Base-by-base conservation (phyloP, 2,113 vertebrate genomes). In the Mesocricetus auratus region DNA sequence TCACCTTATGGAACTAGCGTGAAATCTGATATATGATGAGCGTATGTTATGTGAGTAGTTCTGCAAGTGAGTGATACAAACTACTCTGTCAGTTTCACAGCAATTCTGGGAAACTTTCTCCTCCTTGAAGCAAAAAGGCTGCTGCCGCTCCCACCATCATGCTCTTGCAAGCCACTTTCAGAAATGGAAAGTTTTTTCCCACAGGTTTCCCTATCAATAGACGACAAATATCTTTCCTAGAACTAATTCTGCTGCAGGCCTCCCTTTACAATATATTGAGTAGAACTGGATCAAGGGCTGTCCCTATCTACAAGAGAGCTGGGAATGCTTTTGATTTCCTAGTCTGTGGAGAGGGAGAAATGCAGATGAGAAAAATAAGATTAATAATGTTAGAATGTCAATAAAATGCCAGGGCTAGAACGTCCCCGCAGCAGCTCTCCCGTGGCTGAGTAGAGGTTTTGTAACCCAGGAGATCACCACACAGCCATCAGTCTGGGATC, bases 231-330 rank as follows among this genome's bases (percentile, higher is more conserved):
- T 1, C 3, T 96, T 42, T 85, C 26, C 45, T 81, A 71, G 12
- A 92, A 81, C 68, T 19, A 68, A 31, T n/a, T 50, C 45, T 75
- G 24, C 11, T 62, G 31, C 3, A 42, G 60, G 56, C 45, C 74
- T 90, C 16, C 19, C 36, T 96, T 93, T 79, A 92, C 21, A 93
- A 75, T 92, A 75, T 90, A 85, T 69, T 88, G 81, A 74, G 42
- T 90, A 81, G 68, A 93, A 88, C 19, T 74, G 17, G 16, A 6
- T 85, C 74, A 93, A 86, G 19, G 29, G 3, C n/a, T 86, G 82
- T 22, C 33, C 9, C 15, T 56, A 9, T 53, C 22, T 89, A 1
- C 29, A 96, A 69, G 90, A 74, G 31, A 93, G 26, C 42, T 91
- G 22, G 68, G 60, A 53, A 90, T 68, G 17, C n/a, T 73, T 60